Conservation (phyloP, 2,113 vertebrate species). For the Pelmatolapia mariae region DNA sequence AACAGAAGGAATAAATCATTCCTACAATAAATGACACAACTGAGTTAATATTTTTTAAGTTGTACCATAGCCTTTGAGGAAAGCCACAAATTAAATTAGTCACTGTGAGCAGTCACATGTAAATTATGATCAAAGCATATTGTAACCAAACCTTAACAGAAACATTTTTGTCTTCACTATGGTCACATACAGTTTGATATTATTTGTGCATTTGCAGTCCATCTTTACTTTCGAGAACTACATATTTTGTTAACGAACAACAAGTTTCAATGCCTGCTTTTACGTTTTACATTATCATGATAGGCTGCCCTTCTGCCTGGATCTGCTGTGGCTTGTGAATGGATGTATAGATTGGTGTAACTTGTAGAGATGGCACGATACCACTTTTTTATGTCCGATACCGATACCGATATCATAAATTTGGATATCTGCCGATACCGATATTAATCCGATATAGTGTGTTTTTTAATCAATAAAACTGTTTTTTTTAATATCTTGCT, state of each 20-base stretch:
- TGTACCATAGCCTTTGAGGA: background rate
- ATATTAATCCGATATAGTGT: no score
- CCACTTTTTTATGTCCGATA: no score
- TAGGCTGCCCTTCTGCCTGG: background rate
- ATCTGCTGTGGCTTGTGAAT: background rate
- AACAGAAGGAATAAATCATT: background rate
- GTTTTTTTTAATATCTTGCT: no score
- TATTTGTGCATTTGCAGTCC: background rate
- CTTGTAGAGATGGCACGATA: no score
- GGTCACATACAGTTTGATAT: background rate
- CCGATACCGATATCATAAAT: no score
- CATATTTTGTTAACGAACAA: background rate
- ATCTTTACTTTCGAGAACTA: background rate
- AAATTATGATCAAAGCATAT: background rate
- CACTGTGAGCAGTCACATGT: fast-evolving
- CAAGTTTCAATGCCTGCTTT: background rate
- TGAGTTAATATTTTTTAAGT: background rate
- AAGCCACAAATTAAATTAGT: background rate
- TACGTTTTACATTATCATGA: background rate
- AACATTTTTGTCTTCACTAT: background rate
- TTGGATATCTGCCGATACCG: no score
- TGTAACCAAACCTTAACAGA: background rate
- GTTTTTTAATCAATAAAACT: no score
- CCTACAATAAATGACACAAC: background rate
- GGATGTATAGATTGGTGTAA: background rate